Evolutionary conservation across 2,888 invertebrate species (phyloP).

Genomic region (Dendrolimus pini): DNA sequence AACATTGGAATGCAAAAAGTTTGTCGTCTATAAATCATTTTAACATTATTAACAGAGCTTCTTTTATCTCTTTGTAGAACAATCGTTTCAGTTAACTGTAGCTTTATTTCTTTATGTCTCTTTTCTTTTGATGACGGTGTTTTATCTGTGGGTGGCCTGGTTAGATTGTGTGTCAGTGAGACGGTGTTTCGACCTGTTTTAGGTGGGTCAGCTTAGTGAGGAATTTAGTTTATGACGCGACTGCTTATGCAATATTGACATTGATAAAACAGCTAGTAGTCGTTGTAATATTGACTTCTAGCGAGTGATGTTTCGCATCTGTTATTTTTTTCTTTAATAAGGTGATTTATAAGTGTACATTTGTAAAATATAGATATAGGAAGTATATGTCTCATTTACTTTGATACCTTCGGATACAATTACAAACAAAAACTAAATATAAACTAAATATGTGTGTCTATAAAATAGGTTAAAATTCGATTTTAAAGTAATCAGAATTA

Average conservation of each 20-base stretch:
- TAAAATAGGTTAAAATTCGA: too few relatives aligned
- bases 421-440: too few relatives aligned
- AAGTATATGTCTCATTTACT: too few relatives aligned
- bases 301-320: too few relatives aligned
- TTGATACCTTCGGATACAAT: too few relatives aligned
- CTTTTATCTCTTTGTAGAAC: not conserved
- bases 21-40: not conserved
- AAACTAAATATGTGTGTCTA: too few relatives aligned
- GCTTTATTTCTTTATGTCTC: slow-evolving; percentile 3
- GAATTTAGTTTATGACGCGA: not conserved
- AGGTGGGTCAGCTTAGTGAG: not conserved
- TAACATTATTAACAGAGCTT: not conserved
- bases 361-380: too few relatives aligned
- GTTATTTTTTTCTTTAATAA: too few relatives aligned
- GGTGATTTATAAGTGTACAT: too few relatives aligned
- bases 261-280: not conserved
- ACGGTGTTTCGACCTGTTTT: slow-evolving; percentile 6
- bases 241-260: not conserved
- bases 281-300: too few relatives aligned
- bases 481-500: too few relatives aligned
- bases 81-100: not conserved
- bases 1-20: not conserved
- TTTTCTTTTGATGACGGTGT: slow-evolving; percentile 13
- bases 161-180: not conserved
- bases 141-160: slow-evolving; percentile 4